A percentile compares a stretch with the other conserved stretches of the same genome.
Evolutionary conservation across 2,797 vertebrate genomes (phyloP).

Genomic region (Luscinia luscinia): DNA sequence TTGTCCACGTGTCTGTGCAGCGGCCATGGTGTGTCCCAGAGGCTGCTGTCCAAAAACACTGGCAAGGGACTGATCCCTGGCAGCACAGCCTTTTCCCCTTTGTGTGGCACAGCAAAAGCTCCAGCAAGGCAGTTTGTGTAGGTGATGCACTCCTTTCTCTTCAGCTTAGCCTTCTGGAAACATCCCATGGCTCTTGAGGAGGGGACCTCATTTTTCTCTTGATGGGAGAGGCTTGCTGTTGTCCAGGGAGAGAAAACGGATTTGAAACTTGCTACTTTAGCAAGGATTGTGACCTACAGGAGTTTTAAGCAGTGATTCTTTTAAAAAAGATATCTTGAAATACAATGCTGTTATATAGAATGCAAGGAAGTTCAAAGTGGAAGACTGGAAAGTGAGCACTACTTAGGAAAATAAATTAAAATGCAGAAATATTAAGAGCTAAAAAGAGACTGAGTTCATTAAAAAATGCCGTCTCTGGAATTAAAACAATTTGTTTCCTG

Average conservation of each 20-base stretch:
- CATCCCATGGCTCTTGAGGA: not conserved
- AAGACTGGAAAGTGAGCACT: not conserved
- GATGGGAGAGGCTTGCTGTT: not conserved
- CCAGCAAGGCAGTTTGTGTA: not conserved
- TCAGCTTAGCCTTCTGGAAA: not conserved
- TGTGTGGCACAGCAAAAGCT: not conserved
- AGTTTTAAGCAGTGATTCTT: not conserved
- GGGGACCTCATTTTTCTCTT: accelerated
- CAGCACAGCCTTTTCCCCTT: not conserved
- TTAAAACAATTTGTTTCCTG: not conserved
- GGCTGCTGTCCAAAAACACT: not conserved
- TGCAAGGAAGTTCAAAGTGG: not conserved
- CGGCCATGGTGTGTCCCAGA: not conserved
- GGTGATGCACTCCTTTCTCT: not conserved
- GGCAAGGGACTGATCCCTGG: not conserved
- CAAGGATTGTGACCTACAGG: not conserved
- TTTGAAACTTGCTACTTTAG: not conserved
- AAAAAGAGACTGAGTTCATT: not conserved
- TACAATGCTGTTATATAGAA: not conserved
- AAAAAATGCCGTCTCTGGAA: not conserved
- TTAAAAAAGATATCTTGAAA: not conserved
- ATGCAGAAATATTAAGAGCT: not conserved
- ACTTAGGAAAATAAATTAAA: not conserved
- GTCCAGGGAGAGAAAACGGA: not conserved
- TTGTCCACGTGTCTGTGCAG: not conserved